These are phyloP conservation scores for Netelia fuscicornis DNA, from an alignment of 2,888 invertebrate genomes.

Conservation along the genomic window DNA sequence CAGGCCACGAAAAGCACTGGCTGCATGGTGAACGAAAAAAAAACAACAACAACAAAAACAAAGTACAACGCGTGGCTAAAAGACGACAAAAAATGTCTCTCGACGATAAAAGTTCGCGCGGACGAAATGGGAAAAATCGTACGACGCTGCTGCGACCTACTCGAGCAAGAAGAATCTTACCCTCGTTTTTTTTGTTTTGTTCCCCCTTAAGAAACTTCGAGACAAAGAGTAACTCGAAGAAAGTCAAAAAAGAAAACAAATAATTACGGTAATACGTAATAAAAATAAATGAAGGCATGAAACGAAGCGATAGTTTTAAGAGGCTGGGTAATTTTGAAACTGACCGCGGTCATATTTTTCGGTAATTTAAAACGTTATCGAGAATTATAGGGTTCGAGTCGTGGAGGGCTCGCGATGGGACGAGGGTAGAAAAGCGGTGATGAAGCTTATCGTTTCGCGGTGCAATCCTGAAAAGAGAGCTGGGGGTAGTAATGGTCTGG, in stretches of 20 bases:
- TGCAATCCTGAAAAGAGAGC: conserved; percentile 33
- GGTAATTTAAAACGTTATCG: conserved; percentile 67
- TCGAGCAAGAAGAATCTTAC: too few species aligned
- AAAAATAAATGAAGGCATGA: too few species aligned
- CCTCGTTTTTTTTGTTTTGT: too few species aligned
- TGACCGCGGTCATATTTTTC: conserved; percentile 30
- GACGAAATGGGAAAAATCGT: too few species aligned
- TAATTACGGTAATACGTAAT: too few species aligned
- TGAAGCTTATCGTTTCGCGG: conserved; percentile 73
- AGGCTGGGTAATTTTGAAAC: conserved; percentile 4
- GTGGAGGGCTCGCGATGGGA: conserved; percentile 67
- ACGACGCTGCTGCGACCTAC: too few species aligned
- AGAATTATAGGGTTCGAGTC: conserved; percentile 73
- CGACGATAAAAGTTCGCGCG: too few species aligned
- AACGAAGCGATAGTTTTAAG: too few species aligned
- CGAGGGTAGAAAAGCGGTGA: conserved; percentile 56
- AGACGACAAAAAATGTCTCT: not conserved
- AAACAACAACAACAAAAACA: too few species aligned
- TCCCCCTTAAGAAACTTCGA: too few species aligned
- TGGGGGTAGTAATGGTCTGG: conserved; percentile 11
- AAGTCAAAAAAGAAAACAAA: too few species aligned
- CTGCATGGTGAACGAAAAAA: conserved; percentile 27
- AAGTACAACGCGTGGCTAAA: not conserved
- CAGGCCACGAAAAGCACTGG: conserved; percentile 24
- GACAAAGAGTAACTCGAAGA: too few species aligned